Evolutionary conservation across 1,140 invertebrate genomes (phyloP), one percentile per base, ranked within the genome.

Genomic region (Rhagoletis zephyria): DNA sequence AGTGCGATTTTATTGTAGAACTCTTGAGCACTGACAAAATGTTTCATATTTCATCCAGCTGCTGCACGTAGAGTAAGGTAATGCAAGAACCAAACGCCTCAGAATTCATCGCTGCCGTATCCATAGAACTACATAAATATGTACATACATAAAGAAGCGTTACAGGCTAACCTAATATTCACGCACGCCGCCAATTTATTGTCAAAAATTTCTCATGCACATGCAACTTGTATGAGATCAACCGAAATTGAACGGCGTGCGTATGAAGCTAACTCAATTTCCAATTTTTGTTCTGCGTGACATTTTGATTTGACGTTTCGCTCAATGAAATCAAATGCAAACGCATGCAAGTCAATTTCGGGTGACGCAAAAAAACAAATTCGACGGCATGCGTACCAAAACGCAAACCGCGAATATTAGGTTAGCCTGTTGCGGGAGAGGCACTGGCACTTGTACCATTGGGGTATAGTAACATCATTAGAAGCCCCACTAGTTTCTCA

Each of bases 11-110:
- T 81, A 81, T 56, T 81, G 74, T 77, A 16, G 70, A 77, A 48
- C 48, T 77, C 48, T 77, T 81, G 48, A 56, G 48, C 48, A n/a
- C n/a, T 56, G 45, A 45, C 19, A 30, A 6, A 81, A 81, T 81
- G 74, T 81, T 81, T 81, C 74, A 81, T 81, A 81, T 81, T 81
- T 81, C 74, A 81, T 81, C n/a, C 74, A 81, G 74, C 74, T 81
- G 74, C 48, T 48, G 74, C 74, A 56, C 56, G 48, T 56, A n/a
- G 7, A 81, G 74, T 81, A 30, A 40, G 12, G n/a, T 14, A 51
- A 45, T 67, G 67, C 30, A 45, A 10, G n/a, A 81, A 56, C 74
- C 74, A 45, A 81, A 45, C 16, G 74, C 14, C 74, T 19, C 70
- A 19, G 14, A 2, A 10, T 42, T 2, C 51, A 81, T 16, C 2